A percentile compares a stretch with the other conserved stretches of the same genome.
Conservation (phyloP, 2,797 vertebrate genomes). For the Geotrypetes seraphini region DNA sequence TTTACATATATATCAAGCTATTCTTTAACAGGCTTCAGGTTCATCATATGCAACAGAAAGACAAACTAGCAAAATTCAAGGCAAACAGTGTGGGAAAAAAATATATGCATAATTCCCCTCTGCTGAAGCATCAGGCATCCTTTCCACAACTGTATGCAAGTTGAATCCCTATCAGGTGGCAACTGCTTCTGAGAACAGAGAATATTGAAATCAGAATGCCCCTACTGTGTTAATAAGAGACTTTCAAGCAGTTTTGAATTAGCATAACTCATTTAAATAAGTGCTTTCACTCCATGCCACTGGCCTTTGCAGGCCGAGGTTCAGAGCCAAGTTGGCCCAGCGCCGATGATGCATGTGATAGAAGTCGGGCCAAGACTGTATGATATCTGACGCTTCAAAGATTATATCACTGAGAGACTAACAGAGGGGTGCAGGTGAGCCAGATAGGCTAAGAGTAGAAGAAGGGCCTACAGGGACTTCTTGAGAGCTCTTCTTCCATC, state of each 20-base stretch:
- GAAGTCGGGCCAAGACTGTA: neutral
- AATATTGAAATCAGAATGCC: neutral
- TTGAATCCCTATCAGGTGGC: conserved; percentile 41
- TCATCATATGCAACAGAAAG: conserved; percentile 31
- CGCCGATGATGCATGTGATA: neutral
- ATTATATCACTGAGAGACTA: neutral
- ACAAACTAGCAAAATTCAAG: conserved; percentile 35
- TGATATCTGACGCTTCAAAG: conserved; percentile 1
- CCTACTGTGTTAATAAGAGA: conserved; percentile 14
- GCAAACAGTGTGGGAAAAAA: too few species aligned
- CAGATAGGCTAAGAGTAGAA: neutral
- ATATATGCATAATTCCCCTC: too few species aligned
- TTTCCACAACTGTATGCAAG: conserved; percentile 27
- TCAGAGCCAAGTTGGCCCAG: conserved; percentile 10
- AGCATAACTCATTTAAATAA: conserved; percentile 36
- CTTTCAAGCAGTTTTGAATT: conserved; percentile 21
- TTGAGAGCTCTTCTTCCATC: neutral
- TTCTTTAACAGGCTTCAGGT: too few species aligned
- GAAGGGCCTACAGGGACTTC: neutral
- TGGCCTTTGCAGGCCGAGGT: conserved; percentile 3
- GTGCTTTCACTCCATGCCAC: conserved; percentile 10
- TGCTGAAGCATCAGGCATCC: conserved; percentile 29
- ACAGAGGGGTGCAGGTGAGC: neutral
- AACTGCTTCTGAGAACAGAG: neutral
- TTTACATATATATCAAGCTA: too few species aligned